Evolutionary conservation across 2,888 invertebrate species (phyloP), one percentile per base, ranked within the genome.

Genomic region (Cataglyphis livida): DNA sequence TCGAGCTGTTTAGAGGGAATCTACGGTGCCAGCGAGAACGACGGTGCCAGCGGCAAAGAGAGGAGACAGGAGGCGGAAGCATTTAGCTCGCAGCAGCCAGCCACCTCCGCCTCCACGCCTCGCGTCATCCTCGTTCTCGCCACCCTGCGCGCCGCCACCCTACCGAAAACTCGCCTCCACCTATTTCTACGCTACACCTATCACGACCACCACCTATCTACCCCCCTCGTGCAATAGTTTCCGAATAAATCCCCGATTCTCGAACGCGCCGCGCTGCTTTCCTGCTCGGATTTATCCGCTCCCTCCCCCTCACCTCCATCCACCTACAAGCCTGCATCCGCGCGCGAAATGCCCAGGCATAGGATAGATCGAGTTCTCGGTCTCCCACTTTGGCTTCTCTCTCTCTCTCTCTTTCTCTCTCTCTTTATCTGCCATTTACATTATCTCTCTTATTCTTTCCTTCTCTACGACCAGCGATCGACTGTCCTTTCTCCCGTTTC

Each of bases 191-290:
- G 83, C 78, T 83, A 81, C 81, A 65, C 68, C 65, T 68, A 59
- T 81, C 71, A 64, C 71, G 61, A 75, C 78, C 83, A 79, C 73
- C 84, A 81, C 86, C 88, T 76, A 76, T 28, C 75, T 38, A 90
- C 89, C 91, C 90, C 91, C 88, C 88, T 91, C 90, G 84, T 87
- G 88, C 91, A 86, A 88, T 89, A 94, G 94, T 94, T 94, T 94
- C 93, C 92, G 91, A 93, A 93, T 94, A 94, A 94, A 94, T 94
- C 93, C 93, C 93, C 93, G 93, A 93, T 93, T 92, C 93, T 93
- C 93, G 92, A 92, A 92, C 92, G 93, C 92, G 90, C 88, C 89
- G 91, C 91, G 91, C 91, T 92, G 92, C 92, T 91, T 91, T 91
- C 91, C 92, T 92, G 91, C 92, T 91, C 89, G 92, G 93, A 94